Evolutionary conservation across 1,140 invertebrate genomes (phyloP), one percentile per base, ranked within the genome.

Genomic region (Idris sp.): DNA sequence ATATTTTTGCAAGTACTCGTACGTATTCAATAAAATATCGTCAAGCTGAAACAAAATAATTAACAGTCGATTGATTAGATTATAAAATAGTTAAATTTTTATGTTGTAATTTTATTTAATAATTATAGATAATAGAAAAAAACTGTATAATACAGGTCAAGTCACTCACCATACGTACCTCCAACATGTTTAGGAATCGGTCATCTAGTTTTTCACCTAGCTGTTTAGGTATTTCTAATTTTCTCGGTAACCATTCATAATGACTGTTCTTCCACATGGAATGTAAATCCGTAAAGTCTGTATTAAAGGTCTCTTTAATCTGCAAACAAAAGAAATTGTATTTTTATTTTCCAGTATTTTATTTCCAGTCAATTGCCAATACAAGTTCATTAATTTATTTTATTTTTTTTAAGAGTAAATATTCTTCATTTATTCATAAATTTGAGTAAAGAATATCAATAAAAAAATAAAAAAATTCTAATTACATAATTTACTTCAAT

Each of bases 1-100:
- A 72, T 90, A 89, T 77, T 84, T 90, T 78, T 93, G 92, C 79
- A 93, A 87, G 72, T 89, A 88, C 56, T 89, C 84, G 80, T 92
- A 93, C 4, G 88, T 84, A 36, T 90, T 81, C 9, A 89, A 69
- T 38, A 93, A 81, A 13, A 87, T 83, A 6, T 84, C 82, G 54
- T 90, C 87, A 26, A 91, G 80, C 90, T 91, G 83, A 2, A 86
- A 87, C 8, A 49, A 10, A 19, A 19, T 9, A 33, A 10, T 33
- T 10, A 1, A 33, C 9, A 4, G 16, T 7, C 16, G 4, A 9
- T n/a, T 19, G 0, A 15, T 41, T 7, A 78, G 76, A 69, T 8
- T 19, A n/a, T n/a, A n/a, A n/a, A n/a, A n/a, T n/a, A n/a, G n/a
- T n/a, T n/a, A n/a, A n/a, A n/a, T n/a, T n/a, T n/a, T n/a, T n/a